These are phyloP conservation scores for Pocillopora verrucosa DNA, from an alignment of 64 coral and sea anemone genomes.

Conservation along the genomic window DNA sequence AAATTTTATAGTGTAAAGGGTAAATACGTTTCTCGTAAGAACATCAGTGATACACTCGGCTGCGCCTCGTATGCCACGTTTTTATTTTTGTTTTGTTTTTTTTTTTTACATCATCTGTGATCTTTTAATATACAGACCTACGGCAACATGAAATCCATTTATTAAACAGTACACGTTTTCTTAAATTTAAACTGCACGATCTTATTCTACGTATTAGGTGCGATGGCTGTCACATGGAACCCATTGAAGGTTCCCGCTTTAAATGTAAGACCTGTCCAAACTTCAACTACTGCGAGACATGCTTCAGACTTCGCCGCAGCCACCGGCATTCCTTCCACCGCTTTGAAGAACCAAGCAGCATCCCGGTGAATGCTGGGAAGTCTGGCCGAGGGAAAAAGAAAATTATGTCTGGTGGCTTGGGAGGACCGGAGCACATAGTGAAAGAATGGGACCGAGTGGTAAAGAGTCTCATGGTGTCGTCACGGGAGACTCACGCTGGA, in stretches of 20 bases:
- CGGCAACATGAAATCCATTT: too few species aligned
- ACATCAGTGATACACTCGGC: too few species aligned
- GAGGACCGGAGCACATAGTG: slow-evolving; percentile 67
- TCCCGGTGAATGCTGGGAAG: slow-evolving; percentile 89
- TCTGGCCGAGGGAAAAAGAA: slow-evolving; percentile 74
- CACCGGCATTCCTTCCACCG: slow-evolving; percentile 94
- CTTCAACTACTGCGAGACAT: slow-evolving; percentile 95
- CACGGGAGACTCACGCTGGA: slow-evolving; percentile 78
- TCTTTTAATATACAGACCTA: too few species aligned
- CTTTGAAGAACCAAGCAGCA: slow-evolving; percentile 87
- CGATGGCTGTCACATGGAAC: slow-evolving; percentile 85
- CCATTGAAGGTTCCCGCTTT: slow-evolving; percentile 90
- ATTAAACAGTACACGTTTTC: too few species aligned
- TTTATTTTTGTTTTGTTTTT: too few species aligned
- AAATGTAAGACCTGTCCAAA: slow-evolving; percentile 92
- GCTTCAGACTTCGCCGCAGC: slow-evolving; percentile 83
- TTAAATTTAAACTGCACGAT: too few species aligned
- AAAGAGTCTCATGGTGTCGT: slow-evolving; percentile 84
- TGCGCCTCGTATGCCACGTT: too few species aligned
- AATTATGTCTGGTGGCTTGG: slow-evolving; percentile 12
- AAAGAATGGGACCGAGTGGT: slow-evolving; percentile 97
- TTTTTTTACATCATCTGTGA: too few species aligned
- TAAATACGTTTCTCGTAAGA: too few species aligned
- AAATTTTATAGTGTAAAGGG: too few species aligned
- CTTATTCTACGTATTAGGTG: slow-evolving; percentile 55